Evolutionary conservation across 2,797 vertebrate genomes (phyloP).

Genomic region (Acipenser transmontanus): DNA sequence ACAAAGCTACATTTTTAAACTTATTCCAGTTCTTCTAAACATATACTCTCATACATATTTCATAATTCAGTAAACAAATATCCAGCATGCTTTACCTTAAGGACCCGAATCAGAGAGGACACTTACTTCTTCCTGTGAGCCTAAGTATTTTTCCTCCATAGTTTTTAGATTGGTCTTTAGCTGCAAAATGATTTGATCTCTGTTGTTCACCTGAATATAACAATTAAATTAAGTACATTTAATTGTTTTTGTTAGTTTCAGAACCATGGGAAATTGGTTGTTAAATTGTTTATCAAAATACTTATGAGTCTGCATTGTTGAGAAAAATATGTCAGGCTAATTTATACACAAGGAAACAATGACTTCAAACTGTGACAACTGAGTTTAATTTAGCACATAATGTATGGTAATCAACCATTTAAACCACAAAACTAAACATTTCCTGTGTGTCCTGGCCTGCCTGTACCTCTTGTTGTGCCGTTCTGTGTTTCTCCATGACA

Average conservation of each 20-base stretch:
- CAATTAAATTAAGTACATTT: not conserved
- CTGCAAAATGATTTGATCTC: constrained; percentile 37
- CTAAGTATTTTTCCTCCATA: constrained; percentile 28
- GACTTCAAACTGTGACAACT: constrained; percentile 9
- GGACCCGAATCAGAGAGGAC: constrained; percentile 23
- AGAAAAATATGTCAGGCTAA: not conserved
- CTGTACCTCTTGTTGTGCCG: constrained; percentile 32
- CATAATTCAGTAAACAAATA: constrained; percentile 41
- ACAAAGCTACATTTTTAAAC: constrained; percentile 44
- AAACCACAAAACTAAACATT: constrained; percentile 14
- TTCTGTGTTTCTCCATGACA: constrained; percentile 35
- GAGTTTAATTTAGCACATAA: constrained; percentile 5
- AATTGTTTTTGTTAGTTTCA: not conserved
- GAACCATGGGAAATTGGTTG: too few relatives aligned
- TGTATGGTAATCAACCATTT: constrained; percentile 13
- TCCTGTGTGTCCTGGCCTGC: constrained; percentile 13
- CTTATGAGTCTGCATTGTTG: too few relatives aligned
- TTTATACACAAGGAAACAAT: constrained; percentile 6
- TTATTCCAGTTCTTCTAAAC: constrained; percentile 40
- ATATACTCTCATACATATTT: constrained; percentile 40
- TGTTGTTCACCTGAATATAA: constrained; percentile 25
- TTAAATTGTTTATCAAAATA: not conserved
- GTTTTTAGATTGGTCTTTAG: constrained; percentile 29
- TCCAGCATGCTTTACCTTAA: constrained; percentile 26
- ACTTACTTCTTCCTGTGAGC: constrained; percentile 35